Evolutionary conservation across 2,888 invertebrate species (phyloP).

Genomic region (Salticus scenicus): DNA sequence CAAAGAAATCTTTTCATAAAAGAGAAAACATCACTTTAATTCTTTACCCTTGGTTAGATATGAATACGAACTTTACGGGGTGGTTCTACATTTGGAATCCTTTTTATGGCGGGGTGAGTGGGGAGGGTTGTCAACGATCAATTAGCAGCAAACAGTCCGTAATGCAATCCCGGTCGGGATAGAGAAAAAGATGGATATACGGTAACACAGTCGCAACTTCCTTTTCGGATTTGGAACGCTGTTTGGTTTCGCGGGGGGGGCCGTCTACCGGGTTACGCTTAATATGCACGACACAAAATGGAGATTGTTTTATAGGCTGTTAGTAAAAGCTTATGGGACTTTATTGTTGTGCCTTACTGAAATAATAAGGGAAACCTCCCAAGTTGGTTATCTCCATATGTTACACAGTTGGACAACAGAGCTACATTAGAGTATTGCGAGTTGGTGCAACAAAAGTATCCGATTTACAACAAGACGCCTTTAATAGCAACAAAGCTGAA

Average conservation of each 20-base stretch:
- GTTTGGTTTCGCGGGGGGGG: not conserved
- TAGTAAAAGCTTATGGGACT: no score
- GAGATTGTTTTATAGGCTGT: no score
- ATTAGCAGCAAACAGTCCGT: constrained; percentile 61
- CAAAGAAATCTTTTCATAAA: constrained; percentile 11
- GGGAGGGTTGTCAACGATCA: constrained; percentile 56
- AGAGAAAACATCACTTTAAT: constrained; percentile 61
- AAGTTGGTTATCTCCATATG: no score
- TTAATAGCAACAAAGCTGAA: no score
- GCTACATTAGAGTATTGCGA: no score
- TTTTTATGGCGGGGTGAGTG: constrained; percentile 12
- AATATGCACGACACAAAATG: no score
- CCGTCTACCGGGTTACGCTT: no score
- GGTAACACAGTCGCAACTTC: constrained; percentile 42
- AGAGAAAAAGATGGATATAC: constrained; percentile 41
- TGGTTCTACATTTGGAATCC: constrained; percentile 4
- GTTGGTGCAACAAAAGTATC: no score
- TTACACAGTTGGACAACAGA: no score
- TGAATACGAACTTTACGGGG: constrained; percentile 41
- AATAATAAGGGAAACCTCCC: no score
- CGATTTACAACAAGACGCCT: no score
- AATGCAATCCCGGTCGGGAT: constrained; percentile 45
- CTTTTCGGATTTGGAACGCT: constrained; percentile 43
- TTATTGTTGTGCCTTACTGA: no score
- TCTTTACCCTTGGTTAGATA: constrained; percentile 50